Percentiles rank a stretch among this genome's conserved stretches.
Conservation (phyloP, 2,113 vertebrate genomes). For the Hydrochoerus hydrochaeris region DNA sequence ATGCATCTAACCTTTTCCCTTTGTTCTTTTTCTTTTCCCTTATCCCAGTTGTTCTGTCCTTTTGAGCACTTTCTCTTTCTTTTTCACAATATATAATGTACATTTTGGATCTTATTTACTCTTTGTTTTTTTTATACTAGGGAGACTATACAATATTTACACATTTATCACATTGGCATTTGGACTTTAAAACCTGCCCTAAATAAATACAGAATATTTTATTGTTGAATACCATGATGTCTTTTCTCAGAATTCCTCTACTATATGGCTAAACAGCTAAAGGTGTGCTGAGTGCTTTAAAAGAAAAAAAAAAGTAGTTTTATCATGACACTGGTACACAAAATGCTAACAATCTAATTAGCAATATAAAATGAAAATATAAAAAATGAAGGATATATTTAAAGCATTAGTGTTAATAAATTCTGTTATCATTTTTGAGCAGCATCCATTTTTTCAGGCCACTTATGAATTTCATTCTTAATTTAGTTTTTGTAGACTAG, state of each 20-base stretch:
- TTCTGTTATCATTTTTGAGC: background rate
- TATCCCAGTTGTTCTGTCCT: too few relatives aligned
- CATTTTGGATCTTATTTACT: too few relatives aligned
- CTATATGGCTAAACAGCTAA: background rate
- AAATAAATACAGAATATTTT: background rate
- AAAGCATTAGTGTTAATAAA: background rate
- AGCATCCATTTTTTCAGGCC: background rate
- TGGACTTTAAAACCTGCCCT: background rate
- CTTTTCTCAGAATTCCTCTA: background rate
- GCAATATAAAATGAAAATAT: background rate
- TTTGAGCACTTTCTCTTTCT: too few relatives aligned
- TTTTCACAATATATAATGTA: too few relatives aligned
- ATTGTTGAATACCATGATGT: background rate
- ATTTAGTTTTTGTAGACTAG: background rate
- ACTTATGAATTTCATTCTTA: background rate
- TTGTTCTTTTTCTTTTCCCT: too few relatives aligned
- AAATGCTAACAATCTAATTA: background rate
- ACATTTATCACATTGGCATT: background rate
- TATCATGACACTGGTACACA: background rate
- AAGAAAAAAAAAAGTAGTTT: background rate
- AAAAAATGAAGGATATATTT: background rate
- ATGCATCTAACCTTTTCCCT: too few relatives aligned
- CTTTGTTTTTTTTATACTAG: too few relatives aligned
- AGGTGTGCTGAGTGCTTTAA: background rate
- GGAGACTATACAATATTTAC: too few relatives aligned